phyloP scores from a whole-genome alignment of 2,113 vertebrate species.

The Megaleporinus macrocephalus region DNA sequence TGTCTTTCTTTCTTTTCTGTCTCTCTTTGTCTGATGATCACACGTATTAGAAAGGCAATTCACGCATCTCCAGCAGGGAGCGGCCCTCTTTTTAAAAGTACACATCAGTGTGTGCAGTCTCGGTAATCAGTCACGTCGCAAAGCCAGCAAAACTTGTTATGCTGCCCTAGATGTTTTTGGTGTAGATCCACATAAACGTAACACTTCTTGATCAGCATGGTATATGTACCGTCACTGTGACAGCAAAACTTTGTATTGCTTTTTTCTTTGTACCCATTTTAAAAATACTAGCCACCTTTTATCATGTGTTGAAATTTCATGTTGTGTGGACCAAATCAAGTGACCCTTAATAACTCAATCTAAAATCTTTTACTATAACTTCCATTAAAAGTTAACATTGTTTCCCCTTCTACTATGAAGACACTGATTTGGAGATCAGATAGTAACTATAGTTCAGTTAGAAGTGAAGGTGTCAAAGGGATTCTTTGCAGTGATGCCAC shows the following conservation, averaged over 20 bases:
- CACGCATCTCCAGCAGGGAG: slow-evolving; percentile 18
- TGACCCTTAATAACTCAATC: too few relatives aligned
- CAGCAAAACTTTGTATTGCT: too few relatives aligned
- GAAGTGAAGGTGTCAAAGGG: neutral
- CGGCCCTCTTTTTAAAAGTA: slow-evolving; percentile 29
- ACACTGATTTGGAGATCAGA: neutral
- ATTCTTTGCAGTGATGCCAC: neutral
- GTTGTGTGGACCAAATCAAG: too few relatives aligned
- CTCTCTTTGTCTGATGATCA: slow-evolving; percentile 18
- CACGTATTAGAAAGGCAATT: slow-evolving; percentile 2
- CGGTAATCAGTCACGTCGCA: neutral
- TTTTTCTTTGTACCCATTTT: too few relatives aligned
- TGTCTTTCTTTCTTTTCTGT: neutral
- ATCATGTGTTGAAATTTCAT: too few relatives aligned
- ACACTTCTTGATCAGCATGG: too few relatives aligned
- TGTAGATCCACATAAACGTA: neutral
- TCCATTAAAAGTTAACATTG: too few relatives aligned
- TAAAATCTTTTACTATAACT: too few relatives aligned
- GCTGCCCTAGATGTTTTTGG: slow-evolving; percentile 1
- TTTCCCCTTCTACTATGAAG: too few relatives aligned
- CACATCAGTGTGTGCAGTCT: slow-evolving; percentile 3
- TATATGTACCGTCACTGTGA: too few relatives aligned
- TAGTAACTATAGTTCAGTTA: neutral
- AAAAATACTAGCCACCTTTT: too few relatives aligned
- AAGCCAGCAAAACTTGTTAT: neutral